These are phyloP conservation scores for Cotesia chilonis DNA, from an alignment of 1,140 invertebrate genomes.

Conservation along the genomic window DNA sequence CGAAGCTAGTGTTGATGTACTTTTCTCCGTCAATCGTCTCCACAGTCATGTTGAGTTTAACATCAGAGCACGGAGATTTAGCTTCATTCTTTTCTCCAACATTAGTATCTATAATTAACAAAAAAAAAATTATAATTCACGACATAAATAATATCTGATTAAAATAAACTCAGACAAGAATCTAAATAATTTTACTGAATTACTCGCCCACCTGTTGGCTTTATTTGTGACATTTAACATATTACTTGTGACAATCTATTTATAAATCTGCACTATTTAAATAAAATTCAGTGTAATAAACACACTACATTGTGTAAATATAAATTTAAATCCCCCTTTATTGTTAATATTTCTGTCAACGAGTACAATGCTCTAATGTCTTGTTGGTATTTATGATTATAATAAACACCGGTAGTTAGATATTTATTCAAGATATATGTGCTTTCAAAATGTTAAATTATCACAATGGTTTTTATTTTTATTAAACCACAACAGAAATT, in stretches of 20 bases:
- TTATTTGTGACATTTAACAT: background rate
- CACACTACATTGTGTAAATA: background rate
- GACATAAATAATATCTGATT: background rate
- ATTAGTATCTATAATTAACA: no score
- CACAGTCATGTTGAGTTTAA: conserved; percentile 53
- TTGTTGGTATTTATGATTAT: background rate
- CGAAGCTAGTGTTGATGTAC: conserved; percentile 70
- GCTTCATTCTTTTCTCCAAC: background rate
- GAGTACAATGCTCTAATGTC: conserved; percentile 4
- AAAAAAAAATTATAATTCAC: background rate
- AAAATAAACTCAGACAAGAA: background rate
- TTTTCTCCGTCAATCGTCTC: conserved; percentile 49
- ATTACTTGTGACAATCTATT: conserved; percentile 9
- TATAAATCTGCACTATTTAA: conserved; percentile 18
- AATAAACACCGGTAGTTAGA: no score
- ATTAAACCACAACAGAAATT: no score
- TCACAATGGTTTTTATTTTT: background rate
- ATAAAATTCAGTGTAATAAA: background rate
- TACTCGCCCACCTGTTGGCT: conserved; percentile 32
- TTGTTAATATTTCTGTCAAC: conserved; percentile 9
- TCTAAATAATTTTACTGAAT: background rate
- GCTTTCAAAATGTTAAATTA: background rate
- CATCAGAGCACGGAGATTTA: conserved; percentile 44
- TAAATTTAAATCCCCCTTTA: background rate
- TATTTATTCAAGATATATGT: no score